phyloP scores from a whole-genome alignment of 2,888 invertebrate species.

The Caenorhabditis becei region DNA sequence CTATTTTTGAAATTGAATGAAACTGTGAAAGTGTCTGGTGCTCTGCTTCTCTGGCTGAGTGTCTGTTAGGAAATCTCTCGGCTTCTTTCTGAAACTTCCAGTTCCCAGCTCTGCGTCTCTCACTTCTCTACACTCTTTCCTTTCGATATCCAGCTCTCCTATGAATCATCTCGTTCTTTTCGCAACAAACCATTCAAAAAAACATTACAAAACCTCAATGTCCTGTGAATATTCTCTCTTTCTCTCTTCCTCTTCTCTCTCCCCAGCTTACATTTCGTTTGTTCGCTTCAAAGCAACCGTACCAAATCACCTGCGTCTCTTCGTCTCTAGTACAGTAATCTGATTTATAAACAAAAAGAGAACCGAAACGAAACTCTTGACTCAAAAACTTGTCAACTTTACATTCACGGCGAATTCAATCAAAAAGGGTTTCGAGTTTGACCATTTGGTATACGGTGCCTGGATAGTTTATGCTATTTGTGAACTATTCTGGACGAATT shows the following conservation, averaged over 20 bases:
- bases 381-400: background rate
- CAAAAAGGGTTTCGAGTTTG: too few relatives aligned
- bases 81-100: too few relatives aligned
- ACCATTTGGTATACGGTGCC: too few relatives aligned
- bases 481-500: too few relatives aligned
- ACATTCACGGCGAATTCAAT: too few relatives aligned
- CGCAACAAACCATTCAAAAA: background rate
- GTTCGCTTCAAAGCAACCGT: constrained; percentile 31
- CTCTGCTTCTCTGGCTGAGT: too few relatives aligned
- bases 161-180: background rate
- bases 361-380: background rate
- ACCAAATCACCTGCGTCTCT: constrained; percentile 34
- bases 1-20: background rate
- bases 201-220: constrained; percentile 20
- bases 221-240: background rate
- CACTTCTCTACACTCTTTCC: constrained; percentile 13
- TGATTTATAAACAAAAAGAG: constrained; percentile 40
- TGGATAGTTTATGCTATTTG: too few relatives aligned
- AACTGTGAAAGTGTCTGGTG: too few relatives aligned
- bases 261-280: constrained; percentile 15
- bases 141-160: background rate
- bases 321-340: constrained; percentile 47
- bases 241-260: background rate
- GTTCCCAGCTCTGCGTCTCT: background rate
- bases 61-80: too few relatives aligned